Base-by-base conservation (phyloP, 2,888 invertebrate species). In the Nomada fucata region DNA sequence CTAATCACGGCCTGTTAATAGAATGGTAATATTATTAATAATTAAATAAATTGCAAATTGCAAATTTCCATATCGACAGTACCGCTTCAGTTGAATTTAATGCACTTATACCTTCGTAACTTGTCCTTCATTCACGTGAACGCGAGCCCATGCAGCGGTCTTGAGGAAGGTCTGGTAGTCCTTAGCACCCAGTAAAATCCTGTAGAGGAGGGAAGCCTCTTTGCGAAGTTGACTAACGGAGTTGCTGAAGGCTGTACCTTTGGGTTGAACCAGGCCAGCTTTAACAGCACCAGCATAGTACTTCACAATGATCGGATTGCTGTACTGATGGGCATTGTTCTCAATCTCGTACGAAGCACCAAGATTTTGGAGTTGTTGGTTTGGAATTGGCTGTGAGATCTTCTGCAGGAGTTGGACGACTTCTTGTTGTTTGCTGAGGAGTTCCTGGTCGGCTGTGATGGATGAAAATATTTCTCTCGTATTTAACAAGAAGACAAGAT, bases 121-220 rank as follows among this genome's bases (percentile, higher is more conserved):
- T 90, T 97, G 94, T 72, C 95, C 95, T 92, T 96, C 96, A 92
- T 97, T 97, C 79, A 96, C 94, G 84, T 95, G 94, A 73, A 96
- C 94, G 75, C 97, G 96, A 36, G 96, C 95, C 95, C 96, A 96
- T 53, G 95, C 95, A 52, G 96, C 96, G 13, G 96, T 96, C 86
- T 95, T 95, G 92, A 95, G 95, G 94, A 97, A 96, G 53, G 96
- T 96, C 36, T 95, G 95, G 92, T 95, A 97, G 91, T 96, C 96
- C 92, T 96, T 96, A 85, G 97, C 96, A 76, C 96, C 95, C 94
- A 95, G 95, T 85, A 97, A 94, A 74, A 96, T 94, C 90, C 96
- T 95, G 94, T 96, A 96, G 29, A 97, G 93, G 9, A 95, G 95
- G 5, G 95, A 91, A 13, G 95, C 96, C 91, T 97, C 96, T 88